Conservation (phyloP, 2,113 vertebrate genomes). For the Callipepla squamata region DNA sequence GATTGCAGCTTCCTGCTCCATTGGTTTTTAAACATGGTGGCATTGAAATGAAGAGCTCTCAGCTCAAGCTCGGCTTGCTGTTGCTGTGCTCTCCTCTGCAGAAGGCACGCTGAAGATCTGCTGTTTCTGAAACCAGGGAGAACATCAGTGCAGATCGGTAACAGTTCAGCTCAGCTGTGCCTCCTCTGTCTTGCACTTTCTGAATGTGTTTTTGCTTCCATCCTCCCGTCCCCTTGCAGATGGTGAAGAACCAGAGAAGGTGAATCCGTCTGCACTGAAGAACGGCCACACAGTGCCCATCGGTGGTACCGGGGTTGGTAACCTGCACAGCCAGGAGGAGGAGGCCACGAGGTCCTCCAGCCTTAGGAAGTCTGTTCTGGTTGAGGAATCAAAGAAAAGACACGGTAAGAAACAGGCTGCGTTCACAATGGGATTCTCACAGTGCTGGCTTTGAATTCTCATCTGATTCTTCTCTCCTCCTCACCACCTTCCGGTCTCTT, state of each 20-base stretch:
- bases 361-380: slow-evolving; percentile 78
- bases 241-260: slow-evolving; percentile 80
- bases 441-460: not conserved
- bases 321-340: slow-evolving; percentile 71
- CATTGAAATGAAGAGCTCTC: not conserved
- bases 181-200: not conserved
- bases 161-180: not conserved
- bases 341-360: slow-evolving; percentile 79
- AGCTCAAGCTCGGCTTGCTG: not conserved
- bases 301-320: slow-evolving; percentile 20
- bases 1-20: not conserved
- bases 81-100: not conserved
- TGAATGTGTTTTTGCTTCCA: not conserved
- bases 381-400: slow-evolving; percentile 81
- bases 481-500: not conserved
- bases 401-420: slow-evolving; percentile 64
- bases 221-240: slow-evolving; percentile 57
- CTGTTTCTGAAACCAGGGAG: not conserved
- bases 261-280: slow-evolving; percentile 82
- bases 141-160: accelerated
- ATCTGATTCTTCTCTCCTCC: not conserved
- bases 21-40: not conserved
- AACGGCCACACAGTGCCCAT: slow-evolving; percentile 92
- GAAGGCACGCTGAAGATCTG: not conserved
- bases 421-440: not conserved